phyloP scores from a whole-genome alignment of 2,113 vertebrate genomes.

The Lamprotornis superbus region DNA sequence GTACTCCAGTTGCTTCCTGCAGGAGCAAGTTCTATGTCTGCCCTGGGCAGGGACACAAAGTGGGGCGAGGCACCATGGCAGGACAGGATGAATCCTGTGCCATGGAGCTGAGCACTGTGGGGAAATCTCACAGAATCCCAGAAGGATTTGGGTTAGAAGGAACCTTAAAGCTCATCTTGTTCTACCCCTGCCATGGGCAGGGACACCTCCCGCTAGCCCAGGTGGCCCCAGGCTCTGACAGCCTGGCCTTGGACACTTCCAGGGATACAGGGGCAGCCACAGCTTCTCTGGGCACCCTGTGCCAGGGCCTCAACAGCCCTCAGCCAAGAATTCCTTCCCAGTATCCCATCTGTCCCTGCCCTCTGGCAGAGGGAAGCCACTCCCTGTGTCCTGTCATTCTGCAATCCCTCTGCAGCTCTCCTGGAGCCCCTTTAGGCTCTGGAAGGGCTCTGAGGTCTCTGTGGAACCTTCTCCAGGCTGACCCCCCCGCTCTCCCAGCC shows the following conservation, averaged over 20 bases:
- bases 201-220: rapidly evolving
- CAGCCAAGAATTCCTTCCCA: not conserved
- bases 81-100: not conserved
- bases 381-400: not conserved
- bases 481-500: not conserved
- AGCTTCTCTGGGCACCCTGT: not conserved
- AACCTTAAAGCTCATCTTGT: not conserved
- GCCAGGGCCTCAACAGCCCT: not conserved
- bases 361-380: not conserved
- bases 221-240: rapidly evolving
- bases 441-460: not conserved
- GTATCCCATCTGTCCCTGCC: not conserved
- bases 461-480: not conserved
- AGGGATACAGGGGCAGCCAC: not conserved
- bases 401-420: not conserved
- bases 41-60: not conserved
- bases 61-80: not conserved
- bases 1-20: not conserved
- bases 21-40: not conserved
- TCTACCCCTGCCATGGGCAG: not conserved
- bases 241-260: rapidly evolving
- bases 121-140: not conserved
- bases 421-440: not conserved
- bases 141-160: not conserved
- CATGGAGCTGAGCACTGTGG: rapidly evolving